phyloP scores from a whole-genome alignment of 2,113 vertebrate genomes.

The Oreotrochilus melanogaster region DNA sequence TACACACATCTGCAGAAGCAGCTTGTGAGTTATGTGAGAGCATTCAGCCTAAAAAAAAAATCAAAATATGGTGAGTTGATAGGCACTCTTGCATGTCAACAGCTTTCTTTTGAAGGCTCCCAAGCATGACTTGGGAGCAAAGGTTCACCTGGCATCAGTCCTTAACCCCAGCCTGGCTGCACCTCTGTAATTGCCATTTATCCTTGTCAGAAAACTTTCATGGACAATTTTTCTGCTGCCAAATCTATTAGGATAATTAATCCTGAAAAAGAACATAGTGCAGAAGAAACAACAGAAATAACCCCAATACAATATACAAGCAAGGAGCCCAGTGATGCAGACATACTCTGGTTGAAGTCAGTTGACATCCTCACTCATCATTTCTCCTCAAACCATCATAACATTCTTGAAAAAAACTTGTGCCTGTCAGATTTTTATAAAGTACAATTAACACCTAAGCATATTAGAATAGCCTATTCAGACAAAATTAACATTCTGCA shows the following conservation, averaged over 20 bases:
- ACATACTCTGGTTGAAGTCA: not conserved
- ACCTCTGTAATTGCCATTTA: not conserved
- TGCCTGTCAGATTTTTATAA: not conserved
- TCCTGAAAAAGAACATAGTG: not conserved
- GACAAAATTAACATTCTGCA: conserved; percentile 47
- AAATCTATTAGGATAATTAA: not conserved
- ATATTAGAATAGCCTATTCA: conserved; percentile 17
- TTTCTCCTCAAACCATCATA: not conserved
- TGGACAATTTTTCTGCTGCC: not conserved
- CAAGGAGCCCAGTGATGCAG: not conserved
- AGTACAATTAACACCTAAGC: not conserved
- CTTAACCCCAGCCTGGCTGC: not conserved
- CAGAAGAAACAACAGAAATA: conserved; percentile 6
- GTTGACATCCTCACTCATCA: not conserved
- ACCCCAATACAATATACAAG: not conserved
- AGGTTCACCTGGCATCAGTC: not conserved
- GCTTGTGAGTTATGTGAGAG: not conserved
- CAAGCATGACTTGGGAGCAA: not conserved
- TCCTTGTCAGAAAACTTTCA: not conserved
- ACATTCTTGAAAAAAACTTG: not conserved
- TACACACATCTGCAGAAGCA: accelerated
- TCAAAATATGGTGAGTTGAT: not conserved
- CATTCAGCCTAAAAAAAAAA: not conserved
- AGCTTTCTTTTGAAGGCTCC: not conserved
- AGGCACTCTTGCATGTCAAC: not conserved